phyloP scores from a whole-genome alignment of 92 coral and sea anemone genomes.

The Parazoanthus swiftii region DNA sequence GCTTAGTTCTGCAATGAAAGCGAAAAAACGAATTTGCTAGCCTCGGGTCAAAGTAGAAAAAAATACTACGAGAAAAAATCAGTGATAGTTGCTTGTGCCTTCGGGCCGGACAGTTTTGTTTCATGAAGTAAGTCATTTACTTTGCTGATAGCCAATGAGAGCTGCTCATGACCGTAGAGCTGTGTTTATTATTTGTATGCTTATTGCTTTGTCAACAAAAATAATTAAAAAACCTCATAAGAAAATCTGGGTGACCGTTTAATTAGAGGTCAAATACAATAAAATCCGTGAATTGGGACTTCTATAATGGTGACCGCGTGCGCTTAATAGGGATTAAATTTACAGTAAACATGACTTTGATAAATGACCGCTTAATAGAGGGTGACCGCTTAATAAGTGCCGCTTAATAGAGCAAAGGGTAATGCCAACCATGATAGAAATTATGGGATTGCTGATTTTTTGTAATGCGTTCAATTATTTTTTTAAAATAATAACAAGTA shows the following conservation, averaged over 20 bases:
- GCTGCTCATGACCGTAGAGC: slow-evolving; percentile 58
- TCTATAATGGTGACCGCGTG: slow-evolving; percentile 12
- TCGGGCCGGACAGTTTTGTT: slow-evolving; percentile 49
- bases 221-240: no score
- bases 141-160: slow-evolving; percentile 64
- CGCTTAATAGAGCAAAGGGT: no score
- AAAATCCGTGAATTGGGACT: not conserved
- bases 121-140: slow-evolving; percentile 58
- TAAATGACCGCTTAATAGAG: not conserved
- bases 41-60: slow-evolving; percentile 31
- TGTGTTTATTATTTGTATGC: slow-evolving; percentile 52
- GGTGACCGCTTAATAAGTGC: not conserved
- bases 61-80: slow-evolving; percentile 46
- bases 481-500: no score
- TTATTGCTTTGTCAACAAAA: no score
- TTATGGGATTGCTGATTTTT: no score
- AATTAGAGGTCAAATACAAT: slow-evolving; percentile 1
- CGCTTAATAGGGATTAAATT: not conserved
- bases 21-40: slow-evolving; percentile 25
- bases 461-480: no score
- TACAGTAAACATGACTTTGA: no score
- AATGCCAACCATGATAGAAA: no score
- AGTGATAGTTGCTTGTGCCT: slow-evolving; percentile 53
- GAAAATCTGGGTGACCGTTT: not conserved
- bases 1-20: slow-evolving; percentile 13